Base-by-base conservation (phyloP, 2,888 invertebrate species). In the Chloromyia formosa region DNA sequence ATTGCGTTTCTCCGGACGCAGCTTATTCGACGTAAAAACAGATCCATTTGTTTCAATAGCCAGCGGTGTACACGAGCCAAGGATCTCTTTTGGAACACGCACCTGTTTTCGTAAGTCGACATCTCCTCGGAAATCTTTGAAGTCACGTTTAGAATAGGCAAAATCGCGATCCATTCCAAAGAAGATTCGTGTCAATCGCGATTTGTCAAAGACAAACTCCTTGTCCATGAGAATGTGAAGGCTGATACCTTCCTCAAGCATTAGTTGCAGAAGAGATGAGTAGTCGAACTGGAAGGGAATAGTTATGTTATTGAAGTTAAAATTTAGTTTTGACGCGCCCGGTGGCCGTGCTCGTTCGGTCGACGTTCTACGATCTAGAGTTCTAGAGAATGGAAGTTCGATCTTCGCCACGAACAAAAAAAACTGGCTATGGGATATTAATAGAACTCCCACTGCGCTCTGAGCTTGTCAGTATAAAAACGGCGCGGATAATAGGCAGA, bases 211-310 rank as follows among this genome's bases (percentile, higher is more conserved):
- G 74, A 89, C 89, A 82, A 95, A 94, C 79, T 94, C 92, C 12
- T 91, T 91, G 81, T 94, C 91, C 89, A 94, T 94, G 40, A 96
- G 83, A 76, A 95, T 91, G 82, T 96, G 95, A 0, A 96, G 87
- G 1, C 91, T 92, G 75, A 94, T 91, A 1, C 92, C 93, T 82
- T 91, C 92, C 84, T 95, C 95, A 79, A 92, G 87, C 82, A 96
- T 86, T 78, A 92, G 91, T 86, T 95, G 93, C 81, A 93, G 90
- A 75, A 95, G 88, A 27, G 93, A 93, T 1, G 93, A 90, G 82
- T 94, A 95, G 84, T 95, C 95, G 84, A 93, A 85, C 91, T 94
- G 84, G 74, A 79, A 79, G 60, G 64, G 78, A 78, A 20, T n/a
- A n/a, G n/a, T n/a, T n/a, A n/a, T n/a, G 66, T 61, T 54, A 45